Evolutionary conservation across 2,113 vertebrate species (phyloP).

Genomic region (Brachyhypopomus gauderio): DNA sequence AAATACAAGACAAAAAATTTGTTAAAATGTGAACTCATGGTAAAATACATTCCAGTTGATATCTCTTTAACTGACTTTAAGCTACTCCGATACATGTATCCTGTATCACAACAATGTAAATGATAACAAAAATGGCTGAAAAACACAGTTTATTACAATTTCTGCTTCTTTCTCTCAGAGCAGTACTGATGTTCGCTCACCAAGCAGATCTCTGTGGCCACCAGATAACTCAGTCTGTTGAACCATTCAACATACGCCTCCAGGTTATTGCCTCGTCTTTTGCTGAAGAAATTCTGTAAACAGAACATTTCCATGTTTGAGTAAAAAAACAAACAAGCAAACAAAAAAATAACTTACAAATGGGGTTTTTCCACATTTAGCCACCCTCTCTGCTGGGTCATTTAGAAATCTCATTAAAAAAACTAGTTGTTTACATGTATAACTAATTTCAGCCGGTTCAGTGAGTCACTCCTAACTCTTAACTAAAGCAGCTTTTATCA

Average conservation of each 20-base stretch:
- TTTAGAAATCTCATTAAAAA: neutral
- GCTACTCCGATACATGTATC: neutral
- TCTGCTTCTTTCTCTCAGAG: no score
- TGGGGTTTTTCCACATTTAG: neutral
- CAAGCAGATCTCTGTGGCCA: conserved; percentile 94
- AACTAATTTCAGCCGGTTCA: neutral
- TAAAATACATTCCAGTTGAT: neutral
- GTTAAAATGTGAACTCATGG: neutral
- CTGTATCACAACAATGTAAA: neutral
- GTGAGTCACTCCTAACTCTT: conserved; percentile 9
- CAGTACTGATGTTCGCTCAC: conserved; percentile 64
- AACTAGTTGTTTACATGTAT: no score
- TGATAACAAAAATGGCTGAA: no score
- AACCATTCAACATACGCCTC: conserved; percentile 95
- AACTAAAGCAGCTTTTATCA: conserved; percentile 1
- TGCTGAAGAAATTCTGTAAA: conserved; percentile 84
- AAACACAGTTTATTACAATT: no score
- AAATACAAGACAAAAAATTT: neutral
- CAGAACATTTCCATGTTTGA: neutral
- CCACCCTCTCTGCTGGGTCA: neutral
- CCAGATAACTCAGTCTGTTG: conserved; percentile 89
- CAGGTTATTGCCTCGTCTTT: conserved; percentile 86
- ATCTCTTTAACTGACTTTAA: neutral
- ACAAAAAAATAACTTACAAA: neutral
- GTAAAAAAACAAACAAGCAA: no score